Percentiles rank a stretch among this genome's conserved stretches.
These are phyloP conservation scores for Drosophila tanythrix DNA, from an alignment of 2,888 invertebrate species.

Conservation along the genomic window DNA sequence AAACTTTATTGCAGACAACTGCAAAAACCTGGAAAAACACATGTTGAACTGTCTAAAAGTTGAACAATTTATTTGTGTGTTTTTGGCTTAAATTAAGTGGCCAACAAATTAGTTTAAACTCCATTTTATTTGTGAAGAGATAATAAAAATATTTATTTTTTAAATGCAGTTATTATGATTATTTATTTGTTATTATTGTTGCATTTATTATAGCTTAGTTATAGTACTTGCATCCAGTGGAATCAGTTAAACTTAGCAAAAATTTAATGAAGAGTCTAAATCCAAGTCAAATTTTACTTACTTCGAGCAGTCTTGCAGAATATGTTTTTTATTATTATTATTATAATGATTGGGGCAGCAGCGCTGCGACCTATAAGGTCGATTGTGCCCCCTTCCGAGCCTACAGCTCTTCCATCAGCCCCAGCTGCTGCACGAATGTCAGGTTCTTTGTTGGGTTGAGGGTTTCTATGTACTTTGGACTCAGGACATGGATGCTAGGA, in stretches of 20 bases:
- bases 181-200: not conserved
- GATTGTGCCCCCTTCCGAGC: too few relatives aligned
- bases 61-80: not conserved
- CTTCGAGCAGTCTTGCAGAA: not conserved
- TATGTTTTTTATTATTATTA: not conserved
- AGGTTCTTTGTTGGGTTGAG: too few relatives aligned
- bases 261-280: not conserved
- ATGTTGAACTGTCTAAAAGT: not conserved
- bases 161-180: not conserved
- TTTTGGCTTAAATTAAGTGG: not conserved
- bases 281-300: not conserved
- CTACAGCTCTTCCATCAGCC: too few relatives aligned
- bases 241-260: not conserved
- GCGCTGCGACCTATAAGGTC: too few relatives aligned
- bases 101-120: not conserved
- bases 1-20: conserved; percentile 18
- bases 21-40: not conserved
- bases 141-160: not conserved
- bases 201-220: not conserved
- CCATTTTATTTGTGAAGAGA: not conserved
- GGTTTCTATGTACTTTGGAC: too few relatives aligned
- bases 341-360: too few relatives aligned
- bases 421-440: too few relatives aligned
- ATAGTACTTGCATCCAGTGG: not conserved
- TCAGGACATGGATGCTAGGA: too few relatives aligned